Evolutionary conservation across 2,888 invertebrate genomes (phyloP).

Genomic region (Scaptomyza cyrtandrae): DNA sequence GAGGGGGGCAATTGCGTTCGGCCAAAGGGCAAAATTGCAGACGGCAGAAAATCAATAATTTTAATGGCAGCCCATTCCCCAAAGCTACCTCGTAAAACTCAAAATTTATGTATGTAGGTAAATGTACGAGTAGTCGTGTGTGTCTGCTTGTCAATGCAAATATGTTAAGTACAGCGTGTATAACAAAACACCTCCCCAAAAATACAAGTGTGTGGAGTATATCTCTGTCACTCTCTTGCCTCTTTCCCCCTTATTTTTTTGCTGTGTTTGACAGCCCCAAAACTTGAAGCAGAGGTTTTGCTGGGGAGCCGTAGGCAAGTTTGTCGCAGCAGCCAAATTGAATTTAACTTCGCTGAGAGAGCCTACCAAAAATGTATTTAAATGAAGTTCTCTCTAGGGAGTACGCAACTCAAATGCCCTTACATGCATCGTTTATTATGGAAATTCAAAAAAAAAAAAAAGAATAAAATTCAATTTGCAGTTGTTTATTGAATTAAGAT

Average conservation of each 20-base stretch:
- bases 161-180: conserved; percentile 65
- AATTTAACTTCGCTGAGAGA: conserved; percentile 53
- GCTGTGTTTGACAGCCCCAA: conserved; percentile 41
- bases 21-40: conserved; percentile 78
- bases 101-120: conserved; percentile 45
- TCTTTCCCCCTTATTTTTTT: neutral
- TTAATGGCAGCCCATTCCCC: conserved; percentile 58
- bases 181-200: conserved; percentile 2
- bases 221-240: conserved; percentile 1
- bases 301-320: conserved; percentile 52
- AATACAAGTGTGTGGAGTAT: neutral
- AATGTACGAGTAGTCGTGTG: conserved; percentile 30
- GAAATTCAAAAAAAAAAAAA: neutral
- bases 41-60: conserved; percentile 78
- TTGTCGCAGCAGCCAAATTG: conserved; percentile 63
- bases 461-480: conserved; percentile 25
- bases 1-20: conserved; percentile 54
- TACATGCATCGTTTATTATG: conserved; percentile 14
- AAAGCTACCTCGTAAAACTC: conserved; percentile 19
- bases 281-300: conserved; percentile 18
- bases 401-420: conserved; percentile 32
- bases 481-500: neutral
- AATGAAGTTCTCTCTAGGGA: conserved; percentile 29
- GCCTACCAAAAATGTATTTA: conserved; percentile 36
- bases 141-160: conserved; percentile 69